phyloP scores from a whole-genome alignment of 2,888 invertebrate species.

The Tiliacea citrago region DNA sequence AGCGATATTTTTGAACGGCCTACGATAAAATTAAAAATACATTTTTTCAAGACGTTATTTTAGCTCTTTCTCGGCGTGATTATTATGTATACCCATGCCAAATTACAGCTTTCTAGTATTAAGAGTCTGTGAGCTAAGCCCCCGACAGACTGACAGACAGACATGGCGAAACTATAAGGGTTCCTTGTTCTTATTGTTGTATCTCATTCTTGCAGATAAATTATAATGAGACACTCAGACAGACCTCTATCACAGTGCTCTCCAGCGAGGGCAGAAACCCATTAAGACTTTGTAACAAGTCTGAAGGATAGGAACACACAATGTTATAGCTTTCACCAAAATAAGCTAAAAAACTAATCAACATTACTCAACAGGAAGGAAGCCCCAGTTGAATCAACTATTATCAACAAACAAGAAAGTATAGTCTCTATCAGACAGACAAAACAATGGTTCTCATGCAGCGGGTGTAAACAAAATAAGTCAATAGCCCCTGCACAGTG shows the following conservation, averaged over 20 bases:
- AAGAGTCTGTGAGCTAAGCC: no score
- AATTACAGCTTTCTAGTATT: no score
- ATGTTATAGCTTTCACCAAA: background rate
- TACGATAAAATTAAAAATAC: no score
- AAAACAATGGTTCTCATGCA: constrained; percentile 61
- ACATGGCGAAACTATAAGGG: no score
- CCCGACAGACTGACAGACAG: no score
- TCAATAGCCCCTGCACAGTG: constrained; percentile 53
- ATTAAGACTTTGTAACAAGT: background rate
- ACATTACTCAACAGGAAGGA: constrained; percentile 40
- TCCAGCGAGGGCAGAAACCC: background rate
- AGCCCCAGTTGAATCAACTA: constrained; percentile 23
- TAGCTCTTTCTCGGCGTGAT: no score
- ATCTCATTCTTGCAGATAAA: background rate
- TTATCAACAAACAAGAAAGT: constrained; percentile 42
- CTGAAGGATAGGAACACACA: background rate
- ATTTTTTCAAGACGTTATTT: no score
- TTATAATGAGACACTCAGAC: background rate
- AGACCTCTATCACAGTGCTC: background rate
- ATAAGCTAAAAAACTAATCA: background rate
- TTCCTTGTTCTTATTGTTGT: no score
- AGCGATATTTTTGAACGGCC: no score
- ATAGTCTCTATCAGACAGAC: constrained; percentile 38
- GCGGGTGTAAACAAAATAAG: constrained; percentile 46
- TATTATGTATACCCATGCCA: no score